Evolutionary conservation across 2,113 vertebrate species (phyloP).

Genomic region (Pristiophorus japonicus): DNA sequence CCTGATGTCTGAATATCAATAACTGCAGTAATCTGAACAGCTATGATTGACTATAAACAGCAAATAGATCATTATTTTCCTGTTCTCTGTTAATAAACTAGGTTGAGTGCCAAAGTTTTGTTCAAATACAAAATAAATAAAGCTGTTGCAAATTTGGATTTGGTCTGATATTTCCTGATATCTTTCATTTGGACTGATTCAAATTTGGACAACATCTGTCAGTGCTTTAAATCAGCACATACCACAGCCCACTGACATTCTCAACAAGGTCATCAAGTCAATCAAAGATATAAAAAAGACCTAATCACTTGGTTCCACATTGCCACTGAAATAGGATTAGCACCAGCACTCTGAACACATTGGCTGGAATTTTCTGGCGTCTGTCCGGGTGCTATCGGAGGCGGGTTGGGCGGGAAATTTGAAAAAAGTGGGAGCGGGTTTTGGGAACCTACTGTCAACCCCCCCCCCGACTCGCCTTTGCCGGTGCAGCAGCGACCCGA

Average conservation of each 20-base stretch:
- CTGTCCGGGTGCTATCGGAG: too few species aligned
- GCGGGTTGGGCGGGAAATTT: too few species aligned
- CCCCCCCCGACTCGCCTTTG: too few species aligned
- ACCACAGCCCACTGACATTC: too few species aligned
- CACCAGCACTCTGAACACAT: not conserved
- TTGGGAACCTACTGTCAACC: too few species aligned
- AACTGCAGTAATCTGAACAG: not conserved
- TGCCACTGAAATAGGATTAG: not conserved
- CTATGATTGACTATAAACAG: not conserved
- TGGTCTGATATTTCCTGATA: not conserved
- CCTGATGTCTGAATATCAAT: not conserved
- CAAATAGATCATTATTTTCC: not conserved
- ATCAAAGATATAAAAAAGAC: not conserved
- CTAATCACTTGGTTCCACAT: not conserved
- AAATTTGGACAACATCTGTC: too few species aligned
- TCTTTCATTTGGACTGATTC: not conserved
- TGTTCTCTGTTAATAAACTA: not conserved
- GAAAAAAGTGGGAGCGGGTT: too few species aligned
- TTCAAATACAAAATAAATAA: not conserved
- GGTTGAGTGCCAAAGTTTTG: slow-evolving; percentile 10
- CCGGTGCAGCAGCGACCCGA: too few species aligned
- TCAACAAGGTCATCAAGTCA: too few species aligned
- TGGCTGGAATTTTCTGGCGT: too few species aligned
- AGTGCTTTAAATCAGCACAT: too few species aligned
- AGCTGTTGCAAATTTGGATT: not conserved